phyloP scores from a whole-genome alignment of 2,797 vertebrate species.

The Paratrypauchen microcephalus region DNA sequence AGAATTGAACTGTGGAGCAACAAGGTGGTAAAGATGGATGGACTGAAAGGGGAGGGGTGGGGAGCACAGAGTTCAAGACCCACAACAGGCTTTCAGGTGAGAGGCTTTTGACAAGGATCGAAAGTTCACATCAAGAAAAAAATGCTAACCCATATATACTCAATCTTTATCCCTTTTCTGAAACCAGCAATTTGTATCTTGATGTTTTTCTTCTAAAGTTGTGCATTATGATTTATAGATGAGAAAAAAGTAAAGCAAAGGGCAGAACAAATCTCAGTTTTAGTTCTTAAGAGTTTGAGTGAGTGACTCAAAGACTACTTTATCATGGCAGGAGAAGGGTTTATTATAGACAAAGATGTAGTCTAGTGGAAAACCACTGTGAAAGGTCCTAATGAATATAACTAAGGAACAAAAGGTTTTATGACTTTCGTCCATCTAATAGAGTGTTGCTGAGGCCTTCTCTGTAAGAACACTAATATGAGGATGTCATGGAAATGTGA shows the following conservation, averaged over 20 bases:
- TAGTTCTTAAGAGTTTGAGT: neutral
- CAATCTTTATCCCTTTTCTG: slow-evolving; percentile 7
- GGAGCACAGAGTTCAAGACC: slow-evolving; percentile 8
- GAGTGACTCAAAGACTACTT: neutral
- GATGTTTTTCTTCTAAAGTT: slow-evolving; percentile 4
- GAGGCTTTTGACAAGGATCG: slow-evolving; percentile 23
- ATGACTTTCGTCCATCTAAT: neutral
- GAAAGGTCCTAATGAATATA: neutral
- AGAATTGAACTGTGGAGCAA: slow-evolving; percentile 14
- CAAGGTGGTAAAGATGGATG: slow-evolving; percentile 22
- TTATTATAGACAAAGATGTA: neutral
- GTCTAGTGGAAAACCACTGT: neutral
- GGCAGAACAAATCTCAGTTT: slow-evolving; percentile 13
- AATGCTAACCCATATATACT: neutral
- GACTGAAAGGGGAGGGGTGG: slow-evolving; percentile 12
- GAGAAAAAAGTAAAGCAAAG: slow-evolving; percentile 4
- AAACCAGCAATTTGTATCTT: slow-evolving; percentile 17
- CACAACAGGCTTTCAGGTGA: slow-evolving; percentile 17
- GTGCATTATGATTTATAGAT: slow-evolving; percentile 11
- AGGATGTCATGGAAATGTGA: slow-evolving; percentile 1
- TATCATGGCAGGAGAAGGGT: neutral
- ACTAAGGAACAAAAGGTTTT: neutral
- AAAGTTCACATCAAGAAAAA: slow-evolving; percentile 12
- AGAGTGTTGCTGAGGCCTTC: neutral
- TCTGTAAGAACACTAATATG: slow-evolving; percentile 1